Evolutionary conservation across 2,888 invertebrate species (phyloP).

Genomic region (Capitulum mitella): DNA sequence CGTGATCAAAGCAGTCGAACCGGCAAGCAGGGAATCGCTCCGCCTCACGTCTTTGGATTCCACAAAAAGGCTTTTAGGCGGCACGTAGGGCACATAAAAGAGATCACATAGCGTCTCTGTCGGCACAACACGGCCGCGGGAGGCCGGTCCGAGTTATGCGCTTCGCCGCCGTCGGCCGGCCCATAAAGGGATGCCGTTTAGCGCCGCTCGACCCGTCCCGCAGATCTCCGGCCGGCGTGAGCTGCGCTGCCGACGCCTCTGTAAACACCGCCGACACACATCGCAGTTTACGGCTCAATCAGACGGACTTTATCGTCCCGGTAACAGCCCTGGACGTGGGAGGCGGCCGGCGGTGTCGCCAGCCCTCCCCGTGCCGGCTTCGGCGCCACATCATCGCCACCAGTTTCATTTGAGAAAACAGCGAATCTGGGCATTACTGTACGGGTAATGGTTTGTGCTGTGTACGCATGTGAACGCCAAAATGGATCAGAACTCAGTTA

Average conservation of each 20-base stretch:
- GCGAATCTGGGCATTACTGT: no score
- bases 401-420: no score
- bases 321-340: no score
- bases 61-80: slow-evolving; percentile 6
- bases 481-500: no score
- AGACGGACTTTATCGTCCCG: no score
- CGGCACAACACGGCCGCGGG: background rate
- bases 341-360: no score
- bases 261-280: background rate
- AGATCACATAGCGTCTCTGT: background rate
- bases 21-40: background rate
- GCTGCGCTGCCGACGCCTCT: background rate
- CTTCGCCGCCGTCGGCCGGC: background rate
- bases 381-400: no score
- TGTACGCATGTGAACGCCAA: no score
- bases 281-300: background rate
- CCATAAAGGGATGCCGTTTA: background rate
- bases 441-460: no score
- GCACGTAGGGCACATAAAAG: background rate
- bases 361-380: no score
- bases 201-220: background rate
- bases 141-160: background rate
- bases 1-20: background rate
- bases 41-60: background rate
- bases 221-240: background rate